These are phyloP conservation scores for Sialia sialis DNA, from an alignment of 2,113 vertebrate genomes.

Conservation along the genomic window DNA sequence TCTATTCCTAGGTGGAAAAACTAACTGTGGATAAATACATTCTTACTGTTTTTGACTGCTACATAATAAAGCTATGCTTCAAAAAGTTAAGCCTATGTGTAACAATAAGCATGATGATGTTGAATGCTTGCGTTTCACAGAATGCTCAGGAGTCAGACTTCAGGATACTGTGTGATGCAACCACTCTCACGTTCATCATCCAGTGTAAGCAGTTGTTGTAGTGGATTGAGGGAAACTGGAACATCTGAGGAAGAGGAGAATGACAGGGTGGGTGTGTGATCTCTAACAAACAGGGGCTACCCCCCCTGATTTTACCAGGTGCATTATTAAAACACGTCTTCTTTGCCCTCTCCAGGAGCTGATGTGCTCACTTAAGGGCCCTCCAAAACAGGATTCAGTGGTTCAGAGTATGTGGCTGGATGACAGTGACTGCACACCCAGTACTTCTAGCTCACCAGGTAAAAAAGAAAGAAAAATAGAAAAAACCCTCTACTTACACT, in stretches of 20 bases:
- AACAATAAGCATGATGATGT: constrained; percentile 1
- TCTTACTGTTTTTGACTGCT: neutral
- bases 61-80: neutral
- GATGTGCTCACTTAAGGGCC: constrained; percentile 50
- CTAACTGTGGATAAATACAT: neutral
- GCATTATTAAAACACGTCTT: neutral
- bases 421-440: constrained; percentile 60
- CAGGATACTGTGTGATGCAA: constrained; percentile 61
- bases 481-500: neutral
- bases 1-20: neutral
- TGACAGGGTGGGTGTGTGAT: constrained; percentile 48
- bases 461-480: neutral
- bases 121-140: constrained; percentile 53
- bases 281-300: neutral
- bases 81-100: neutral
- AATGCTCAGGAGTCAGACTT: constrained; percentile 44
- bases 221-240: constrained; percentile 58
- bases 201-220: constrained; percentile 65
- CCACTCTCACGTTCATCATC: constrained; percentile 56
- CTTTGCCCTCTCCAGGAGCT: constrained; percentile 60
- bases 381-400: constrained; percentile 46
- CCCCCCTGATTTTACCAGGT: neutral
- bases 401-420: constrained; percentile 57
- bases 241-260: constrained; percentile 59
- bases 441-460: constrained; percentile 61